Conservation (phyloP, 1,140 invertebrate species). For the Atta cephalotes region DNA sequence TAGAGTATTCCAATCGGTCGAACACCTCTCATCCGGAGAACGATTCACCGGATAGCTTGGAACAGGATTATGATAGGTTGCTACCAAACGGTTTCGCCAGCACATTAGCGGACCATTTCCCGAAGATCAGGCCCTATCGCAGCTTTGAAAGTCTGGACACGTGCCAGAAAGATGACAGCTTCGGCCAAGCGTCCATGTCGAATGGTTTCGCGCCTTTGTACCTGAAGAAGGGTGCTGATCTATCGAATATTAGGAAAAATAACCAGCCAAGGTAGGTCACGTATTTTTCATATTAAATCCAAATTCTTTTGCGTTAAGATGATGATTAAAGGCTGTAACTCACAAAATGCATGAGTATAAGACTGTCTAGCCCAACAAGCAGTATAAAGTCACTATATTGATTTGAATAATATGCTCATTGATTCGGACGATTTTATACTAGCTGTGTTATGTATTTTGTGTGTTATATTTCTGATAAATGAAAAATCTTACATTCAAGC, state of each 20-base stretch:
- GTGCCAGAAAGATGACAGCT: slow-evolving; percentile 75
- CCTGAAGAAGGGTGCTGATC: slow-evolving; percentile 76
- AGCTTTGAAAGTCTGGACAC: slow-evolving; percentile 84
- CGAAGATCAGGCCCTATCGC: slow-evolving; percentile 82
- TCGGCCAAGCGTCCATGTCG: slow-evolving; percentile 49
- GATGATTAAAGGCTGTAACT: neutral
- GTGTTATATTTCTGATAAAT: too few relatives aligned
- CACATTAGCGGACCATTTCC: slow-evolving; percentile 68
- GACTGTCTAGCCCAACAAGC: too few relatives aligned
- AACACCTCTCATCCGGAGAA: slow-evolving; percentile 81
- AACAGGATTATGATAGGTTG: slow-evolving; percentile 81
- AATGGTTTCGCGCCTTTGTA: slow-evolving; percentile 80
- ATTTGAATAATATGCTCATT: too few relatives aligned
- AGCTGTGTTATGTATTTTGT: too few relatives aligned
- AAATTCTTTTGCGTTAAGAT: neutral
- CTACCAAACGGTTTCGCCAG: slow-evolving; percentile 74
- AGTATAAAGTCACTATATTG: too few relatives aligned
- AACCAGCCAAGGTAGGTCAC: slow-evolving; percentile 71
- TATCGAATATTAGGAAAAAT: slow-evolving; percentile 58
- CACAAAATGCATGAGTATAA: neutral
- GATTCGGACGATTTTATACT: too few relatives aligned
- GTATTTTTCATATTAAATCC: neutral
- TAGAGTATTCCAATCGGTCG: slow-evolving; percentile 85
- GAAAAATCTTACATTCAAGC: neutral
- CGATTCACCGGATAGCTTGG: slow-evolving; percentile 87